Conservation (phyloP, 2,797 vertebrate species). For the Aeoliscus strigatus region DNA sequence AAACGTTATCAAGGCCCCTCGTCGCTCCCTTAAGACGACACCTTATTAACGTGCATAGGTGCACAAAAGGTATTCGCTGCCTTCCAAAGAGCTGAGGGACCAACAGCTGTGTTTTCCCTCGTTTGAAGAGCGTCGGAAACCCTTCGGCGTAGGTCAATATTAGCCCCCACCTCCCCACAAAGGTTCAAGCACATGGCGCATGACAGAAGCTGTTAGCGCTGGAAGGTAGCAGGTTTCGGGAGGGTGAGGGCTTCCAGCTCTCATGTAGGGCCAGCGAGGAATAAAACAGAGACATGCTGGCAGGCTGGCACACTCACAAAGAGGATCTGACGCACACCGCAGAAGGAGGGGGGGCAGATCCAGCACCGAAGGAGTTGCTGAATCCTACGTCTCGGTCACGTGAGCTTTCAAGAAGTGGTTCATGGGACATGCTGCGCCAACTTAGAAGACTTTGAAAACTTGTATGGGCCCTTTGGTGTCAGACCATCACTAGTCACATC, state of each 20-base stretch:
- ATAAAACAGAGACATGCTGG: constrained; percentile 37
- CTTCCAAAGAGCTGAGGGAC: constrained; percentile 43
- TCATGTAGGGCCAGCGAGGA: constrained; percentile 51
- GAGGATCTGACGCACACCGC: constrained; percentile 7
- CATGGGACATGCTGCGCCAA: too few relatives aligned
- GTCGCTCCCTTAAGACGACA: constrained; percentile 47
- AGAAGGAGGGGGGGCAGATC: constrained; percentile 1
- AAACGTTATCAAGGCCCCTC: constrained; percentile 25
- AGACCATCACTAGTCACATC: too few relatives aligned
- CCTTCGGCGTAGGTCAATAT: constrained; percentile 57
- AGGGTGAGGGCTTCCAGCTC: constrained; percentile 48
- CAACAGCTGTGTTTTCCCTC: constrained; percentile 49
- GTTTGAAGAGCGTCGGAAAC: constrained; percentile 58
- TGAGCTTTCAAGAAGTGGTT: too few relatives aligned
- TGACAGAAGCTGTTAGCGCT: constrained; percentile 62
- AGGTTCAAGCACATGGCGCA: constrained; percentile 32
- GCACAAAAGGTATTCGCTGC: constrained; percentile 47
- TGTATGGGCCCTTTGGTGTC: too few relatives aligned
- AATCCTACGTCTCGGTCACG: too few relatives aligned
- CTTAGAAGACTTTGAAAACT: too few relatives aligned
- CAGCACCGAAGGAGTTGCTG: constrained; percentile 26
- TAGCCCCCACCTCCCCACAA: constrained; percentile 39
- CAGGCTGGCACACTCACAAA: constrained; percentile 14
- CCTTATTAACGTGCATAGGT: constrained; percentile 58
- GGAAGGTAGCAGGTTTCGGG: constrained; percentile 53